Conservation (phyloP, 2,113 vertebrate genomes). For the Dolichallabes microphthalmus region DNA sequence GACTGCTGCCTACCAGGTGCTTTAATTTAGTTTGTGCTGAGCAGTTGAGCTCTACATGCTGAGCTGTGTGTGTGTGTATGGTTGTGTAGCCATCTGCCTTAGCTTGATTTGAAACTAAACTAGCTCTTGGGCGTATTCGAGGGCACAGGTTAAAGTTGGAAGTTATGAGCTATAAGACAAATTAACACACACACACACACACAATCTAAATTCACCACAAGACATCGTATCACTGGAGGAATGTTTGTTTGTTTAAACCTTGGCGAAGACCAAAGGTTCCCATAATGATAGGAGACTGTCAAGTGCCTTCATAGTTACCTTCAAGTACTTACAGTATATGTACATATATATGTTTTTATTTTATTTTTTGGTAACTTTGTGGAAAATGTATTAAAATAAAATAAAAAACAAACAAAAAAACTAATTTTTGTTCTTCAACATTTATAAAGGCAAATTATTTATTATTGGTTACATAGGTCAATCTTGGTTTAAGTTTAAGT, state of each 20-base stretch:
- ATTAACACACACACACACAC: conserved; percentile 15
- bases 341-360: too few relatives aligned
- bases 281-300: too few relatives aligned
- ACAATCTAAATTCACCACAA: conserved; percentile 76
- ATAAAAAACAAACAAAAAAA: too few relatives aligned
- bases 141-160: conserved; percentile 23
- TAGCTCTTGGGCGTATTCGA: conserved; percentile 9
- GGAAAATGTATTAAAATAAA: too few relatives aligned
- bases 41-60: conserved; percentile 41
- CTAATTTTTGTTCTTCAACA: too few relatives aligned
- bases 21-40: conserved; percentile 49
- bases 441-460: not conserved
- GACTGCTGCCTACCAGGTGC: conserved; percentile 68
- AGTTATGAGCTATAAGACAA: conserved; percentile 28
- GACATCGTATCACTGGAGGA: conserved; percentile 58
- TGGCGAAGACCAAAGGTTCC: too few relatives aligned
- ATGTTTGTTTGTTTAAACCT: not conserved
- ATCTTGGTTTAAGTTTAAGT: not conserved
- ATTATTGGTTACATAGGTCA: not conserved
- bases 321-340: too few relatives aligned
- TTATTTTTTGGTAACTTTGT: too few relatives aligned
- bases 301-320: too few relatives aligned
- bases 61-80: not conserved
- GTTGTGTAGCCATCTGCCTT: not conserved
- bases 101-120: conserved; percentile 1